phyloP scores from a whole-genome alignment of 2,888 invertebrate species.

The Tethea ocularis region DNA sequence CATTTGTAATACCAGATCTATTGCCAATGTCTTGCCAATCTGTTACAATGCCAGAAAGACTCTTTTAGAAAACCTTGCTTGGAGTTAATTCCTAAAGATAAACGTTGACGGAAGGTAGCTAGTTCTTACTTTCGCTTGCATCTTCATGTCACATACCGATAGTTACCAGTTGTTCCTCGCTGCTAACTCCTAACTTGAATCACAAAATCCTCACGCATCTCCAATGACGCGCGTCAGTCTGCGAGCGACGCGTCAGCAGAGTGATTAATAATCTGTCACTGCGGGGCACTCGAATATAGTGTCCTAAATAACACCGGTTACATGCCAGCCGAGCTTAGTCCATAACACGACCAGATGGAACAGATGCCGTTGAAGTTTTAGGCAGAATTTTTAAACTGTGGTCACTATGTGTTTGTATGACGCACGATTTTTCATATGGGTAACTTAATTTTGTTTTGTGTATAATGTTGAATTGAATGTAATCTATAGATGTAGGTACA shows the following conservation, averaged over 20 bases:
- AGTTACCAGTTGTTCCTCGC: not conserved
- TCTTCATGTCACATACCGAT: too few relatives aligned
- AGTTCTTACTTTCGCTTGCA: too few relatives aligned
- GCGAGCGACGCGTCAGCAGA: constrained; percentile 22
- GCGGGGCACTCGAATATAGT: constrained; percentile 14
- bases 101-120: too few relatives aligned
- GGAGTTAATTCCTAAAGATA: too few relatives aligned
- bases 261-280: constrained; percentile 31
- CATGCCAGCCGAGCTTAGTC: not conserved
- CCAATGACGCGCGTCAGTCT: constrained; percentile 27
- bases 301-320: constrained; percentile 5
- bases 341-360: not conserved
- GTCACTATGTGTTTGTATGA: not conserved
- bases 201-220: not conserved
- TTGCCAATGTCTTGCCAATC: too few relatives aligned
- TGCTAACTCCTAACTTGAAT: not conserved
- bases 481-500: too few relatives aligned
- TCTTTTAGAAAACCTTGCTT: too few relatives aligned
- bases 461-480: too few relatives aligned
- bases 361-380: not conserved
- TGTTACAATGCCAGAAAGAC: too few relatives aligned
- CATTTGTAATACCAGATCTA: too few relatives aligned
- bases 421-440: too few relatives aligned
- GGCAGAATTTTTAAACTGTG: not conserved
- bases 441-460: not conserved